Conservation (phyloP, 2,113 vertebrate genomes). For the Caranx melampygus region DNA sequence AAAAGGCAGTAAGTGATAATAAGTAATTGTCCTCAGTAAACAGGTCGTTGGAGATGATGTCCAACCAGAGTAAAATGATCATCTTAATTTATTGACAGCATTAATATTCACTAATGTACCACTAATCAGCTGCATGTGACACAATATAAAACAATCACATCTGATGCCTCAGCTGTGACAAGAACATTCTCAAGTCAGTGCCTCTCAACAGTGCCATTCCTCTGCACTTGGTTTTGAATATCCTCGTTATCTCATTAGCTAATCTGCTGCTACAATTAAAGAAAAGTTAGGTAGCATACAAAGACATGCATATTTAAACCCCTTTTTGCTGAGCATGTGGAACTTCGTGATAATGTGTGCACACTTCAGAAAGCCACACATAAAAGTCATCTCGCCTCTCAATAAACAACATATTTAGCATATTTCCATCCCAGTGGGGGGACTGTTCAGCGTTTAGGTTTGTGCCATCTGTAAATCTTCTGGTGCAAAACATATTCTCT, state of each 20-base stretch:
- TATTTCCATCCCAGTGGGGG: slow-evolving; percentile 52
- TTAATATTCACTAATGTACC: slow-evolving; percentile 15
- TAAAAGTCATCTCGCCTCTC: slow-evolving; percentile 46
- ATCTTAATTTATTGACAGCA: slow-evolving; percentile 14
- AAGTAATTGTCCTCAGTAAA: slow-evolving; percentile 23
- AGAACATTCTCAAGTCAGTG: neutral
- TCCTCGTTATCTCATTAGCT: slow-evolving; percentile 32
- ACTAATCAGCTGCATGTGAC: neutral
- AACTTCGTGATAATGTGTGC: slow-evolving; percentile 21
- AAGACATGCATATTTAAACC: slow-evolving; percentile 10
- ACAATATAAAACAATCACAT: slow-evolving; percentile 7
- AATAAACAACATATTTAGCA: slow-evolving; percentile 46
- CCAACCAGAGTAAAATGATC: neutral
- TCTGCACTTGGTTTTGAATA: slow-evolving; percentile 27
- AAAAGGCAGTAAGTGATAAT: neutral
- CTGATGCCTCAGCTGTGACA: neutral
- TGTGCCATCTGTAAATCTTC: slow-evolving; percentile 62
- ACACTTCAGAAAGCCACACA: slow-evolving; percentile 60
- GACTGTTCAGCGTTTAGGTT: slow-evolving; percentile 42
- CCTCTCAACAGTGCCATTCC: slow-evolving; percentile 14
- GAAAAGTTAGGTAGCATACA: slow-evolving; percentile 10
- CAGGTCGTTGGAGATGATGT: slow-evolving; percentile 1
- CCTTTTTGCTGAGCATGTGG: slow-evolving; percentile 6
- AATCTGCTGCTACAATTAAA: slow-evolving; percentile 7
- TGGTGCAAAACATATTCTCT: slow-evolving; percentile 41